A percentile compares a stretch with the other conserved stretches of the same genome.
phyloP scores from a whole-genome alignment of 2,888 invertebrate genomes.

The Thumatha senex region DNA sequence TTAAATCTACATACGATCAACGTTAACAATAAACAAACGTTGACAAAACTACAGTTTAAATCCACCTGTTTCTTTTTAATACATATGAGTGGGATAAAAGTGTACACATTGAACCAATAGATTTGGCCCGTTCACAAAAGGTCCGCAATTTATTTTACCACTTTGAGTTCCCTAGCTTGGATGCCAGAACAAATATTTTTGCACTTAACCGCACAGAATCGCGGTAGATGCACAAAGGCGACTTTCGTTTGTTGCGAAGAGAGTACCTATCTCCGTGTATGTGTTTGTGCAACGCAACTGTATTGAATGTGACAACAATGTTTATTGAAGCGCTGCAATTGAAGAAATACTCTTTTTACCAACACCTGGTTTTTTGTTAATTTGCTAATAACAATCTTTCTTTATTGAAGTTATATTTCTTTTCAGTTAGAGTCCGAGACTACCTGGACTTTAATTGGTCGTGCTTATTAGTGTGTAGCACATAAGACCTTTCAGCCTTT shows the following conservation, averaged over 20 bases:
- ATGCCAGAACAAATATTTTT: constrained; percentile 56
- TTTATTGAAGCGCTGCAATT: constrained; percentile 32
- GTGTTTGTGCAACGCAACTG: constrained; percentile 23
- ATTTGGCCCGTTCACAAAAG: constrained; percentile 36
- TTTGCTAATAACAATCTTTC: not conserved
- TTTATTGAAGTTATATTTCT: no score
- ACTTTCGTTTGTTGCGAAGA: constrained; percentile 31
- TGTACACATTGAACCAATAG: constrained; percentile 31
- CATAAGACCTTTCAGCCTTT: no score
- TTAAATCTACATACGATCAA: not conserved
- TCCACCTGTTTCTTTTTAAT: constrained; percentile 5
- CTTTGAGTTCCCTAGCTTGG: constrained; percentile 36
- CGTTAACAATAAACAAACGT: not conserved
- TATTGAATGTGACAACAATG: constrained; percentile 41
- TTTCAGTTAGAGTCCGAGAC: no score
- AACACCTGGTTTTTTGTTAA: not conserved
- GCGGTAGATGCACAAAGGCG: constrained; percentile 47
- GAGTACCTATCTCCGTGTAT: constrained; percentile 24
- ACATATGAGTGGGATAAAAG: constrained; percentile 12
- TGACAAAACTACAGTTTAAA: not conserved
- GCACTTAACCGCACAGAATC: constrained; percentile 49
- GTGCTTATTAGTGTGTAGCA: no score
- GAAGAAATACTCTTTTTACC: constrained; percentile 16
- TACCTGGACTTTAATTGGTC: no score
- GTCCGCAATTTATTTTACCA: constrained; percentile 46